Evolutionary conservation across 2,113 vertebrate species (phyloP).

Genomic region (Petromus typicus): DNA sequence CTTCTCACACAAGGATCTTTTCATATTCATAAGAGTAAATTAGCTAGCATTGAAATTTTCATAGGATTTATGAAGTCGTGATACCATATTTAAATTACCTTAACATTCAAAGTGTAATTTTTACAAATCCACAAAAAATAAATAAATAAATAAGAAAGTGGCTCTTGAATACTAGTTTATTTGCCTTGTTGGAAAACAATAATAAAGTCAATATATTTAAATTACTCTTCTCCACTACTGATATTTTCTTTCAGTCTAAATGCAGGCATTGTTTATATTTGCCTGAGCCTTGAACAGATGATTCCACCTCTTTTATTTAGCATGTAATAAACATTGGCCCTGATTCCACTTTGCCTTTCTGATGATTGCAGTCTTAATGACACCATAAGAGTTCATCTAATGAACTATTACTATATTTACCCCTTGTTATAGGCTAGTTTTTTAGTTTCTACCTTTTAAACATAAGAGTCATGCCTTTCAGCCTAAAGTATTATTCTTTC

Average conservation of each 20-base stretch:
- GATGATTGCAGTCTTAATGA: constrained; percentile 42
- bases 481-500: constrained; percentile 3
- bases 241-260: constrained; percentile 45
- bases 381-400: not conserved
- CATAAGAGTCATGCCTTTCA: not conserved
- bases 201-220: not conserved
- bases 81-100: constrained; percentile 78
- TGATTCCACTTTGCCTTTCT: not conserved
- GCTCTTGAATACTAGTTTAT: constrained; percentile 56
- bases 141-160: constrained; percentile 77
- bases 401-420: not conserved
- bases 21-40: constrained; percentile 71
- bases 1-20: constrained; percentile 64
- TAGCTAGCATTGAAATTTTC: constrained; percentile 74
- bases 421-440: not conserved
- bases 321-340: not conserved
- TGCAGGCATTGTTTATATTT: constrained; percentile 15
- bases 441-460: constrained; percentile 15
- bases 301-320: constrained; percentile 24
- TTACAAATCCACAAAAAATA: constrained; percentile 80
- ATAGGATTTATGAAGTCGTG: constrained; percentile 80
- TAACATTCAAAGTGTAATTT: constrained; percentile 79
- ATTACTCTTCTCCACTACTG: not conserved
- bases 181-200: not conserved
- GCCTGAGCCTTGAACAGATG: not conserved